Evolutionary conservation across 2,888 invertebrate genomes (phyloP).

Genomic region (Conops quadrifasciatus): DNA sequence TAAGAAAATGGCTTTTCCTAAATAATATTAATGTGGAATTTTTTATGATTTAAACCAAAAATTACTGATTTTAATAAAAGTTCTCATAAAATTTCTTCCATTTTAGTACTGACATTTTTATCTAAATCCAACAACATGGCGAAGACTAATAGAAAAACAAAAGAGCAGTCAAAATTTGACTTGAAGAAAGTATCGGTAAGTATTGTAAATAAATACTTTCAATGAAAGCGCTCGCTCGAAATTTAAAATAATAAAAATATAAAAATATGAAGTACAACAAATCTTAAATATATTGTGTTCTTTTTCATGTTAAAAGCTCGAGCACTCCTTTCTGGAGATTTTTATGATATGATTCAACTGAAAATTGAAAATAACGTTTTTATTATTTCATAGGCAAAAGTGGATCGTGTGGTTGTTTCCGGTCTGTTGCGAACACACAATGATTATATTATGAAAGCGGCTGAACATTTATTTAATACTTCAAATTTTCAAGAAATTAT

Average conservation of each 20-base stretch:
- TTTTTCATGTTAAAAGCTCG: no score
- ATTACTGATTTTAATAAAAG: constrained; percentile 8
- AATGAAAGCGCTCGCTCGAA: no score
- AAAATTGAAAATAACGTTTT: no score
- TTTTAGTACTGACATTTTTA: constrained; percentile 2
- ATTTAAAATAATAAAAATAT: no score
- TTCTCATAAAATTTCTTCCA: no score
- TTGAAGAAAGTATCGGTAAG: constrained; percentile 50
- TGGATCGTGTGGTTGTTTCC: constrained; percentile 85
- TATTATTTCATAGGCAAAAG: constrained; percentile 73
- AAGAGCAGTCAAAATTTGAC: constrained; percentile 48
- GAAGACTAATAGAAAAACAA: constrained; percentile 38
- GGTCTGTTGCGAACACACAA: constrained; percentile 88
- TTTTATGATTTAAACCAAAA: background rate
- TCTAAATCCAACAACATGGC: constrained; percentile 26
- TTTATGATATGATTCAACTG: no score
- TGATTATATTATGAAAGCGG: constrained; percentile 82
- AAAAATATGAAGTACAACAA: no score
- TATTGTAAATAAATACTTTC: constrained; percentile 10
- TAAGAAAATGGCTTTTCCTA: background rate
- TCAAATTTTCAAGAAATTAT: constrained; percentile 87
- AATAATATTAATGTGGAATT: no score
- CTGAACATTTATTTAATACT: constrained; percentile 84
- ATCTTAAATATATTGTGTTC: no score
- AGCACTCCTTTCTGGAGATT: no score